Base-by-base conservation (phyloP, 2,797 vertebrate species). In the Rhinichthys osculus region DNA sequence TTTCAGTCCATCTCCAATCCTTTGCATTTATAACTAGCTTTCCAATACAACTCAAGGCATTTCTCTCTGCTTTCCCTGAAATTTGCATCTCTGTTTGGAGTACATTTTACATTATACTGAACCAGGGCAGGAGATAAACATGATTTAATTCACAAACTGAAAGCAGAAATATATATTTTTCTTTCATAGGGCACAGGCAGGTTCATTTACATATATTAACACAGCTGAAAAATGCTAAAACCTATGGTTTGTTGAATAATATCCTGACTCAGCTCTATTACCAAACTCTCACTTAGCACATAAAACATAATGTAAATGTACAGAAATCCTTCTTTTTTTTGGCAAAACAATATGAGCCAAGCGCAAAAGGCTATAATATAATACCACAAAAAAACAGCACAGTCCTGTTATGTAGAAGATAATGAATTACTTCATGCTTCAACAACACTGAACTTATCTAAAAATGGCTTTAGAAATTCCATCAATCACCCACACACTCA, bases 171-270 rank as follows among this genome's bases (percentile, higher is more conserved):
- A 19, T 11, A 47, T 47, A 11, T 54, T 59, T 81, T 23, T 50
- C 70, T 23, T 44, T 62, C 14, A 11, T 7, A 72, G n/a, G 13
- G 13, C 50, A 71, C 19, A 54, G 23, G 52, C 79, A 33, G 13
- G 40, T 64, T 83, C n/a, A 50, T 76, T 71, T 66, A 40, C 44
- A 83, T 50, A 40, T 44, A 77, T 67, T 54, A 76, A 54, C 30
- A 40, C 27, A 27, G 27, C 27, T 27, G 27, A 27, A 27, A 27
- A 27, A 27, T 19, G 7, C 16, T 23, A 44, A 27, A 42, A 30
- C 2, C 2, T 35, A 10, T 69, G 35, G 38, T 35, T 23, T 59
- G 70, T 47, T 82, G 40, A 86, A 59, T 67, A 14, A 73, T 5
- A 73, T 40, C 16, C 21, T 52, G 54, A 5, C 67, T 38, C 19